phyloP scores from a whole-genome alignment of 2,797 vertebrate genomes.

The Syncerus caffer region DNA sequence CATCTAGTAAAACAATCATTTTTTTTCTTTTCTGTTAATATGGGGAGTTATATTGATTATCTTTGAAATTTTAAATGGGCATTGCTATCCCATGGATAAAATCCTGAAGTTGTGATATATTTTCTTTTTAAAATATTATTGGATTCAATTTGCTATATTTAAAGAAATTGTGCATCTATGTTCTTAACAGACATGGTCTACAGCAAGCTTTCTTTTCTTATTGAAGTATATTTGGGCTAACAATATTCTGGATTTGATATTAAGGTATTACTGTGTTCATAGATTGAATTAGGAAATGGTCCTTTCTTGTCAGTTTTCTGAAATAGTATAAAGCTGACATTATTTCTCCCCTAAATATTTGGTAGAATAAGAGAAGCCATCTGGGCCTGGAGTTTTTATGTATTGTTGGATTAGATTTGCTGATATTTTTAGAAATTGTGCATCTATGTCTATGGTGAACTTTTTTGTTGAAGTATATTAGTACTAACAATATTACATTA shows the following conservation, averaged over 20 bases:
- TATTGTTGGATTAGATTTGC: background rate
- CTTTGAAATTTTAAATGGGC: background rate
- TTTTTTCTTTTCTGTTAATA: background rate
- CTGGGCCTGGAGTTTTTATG: background rate
- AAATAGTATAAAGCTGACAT: background rate
- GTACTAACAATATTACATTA: background rate
- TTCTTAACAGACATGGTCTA: background rate
- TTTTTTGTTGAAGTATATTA: background rate
- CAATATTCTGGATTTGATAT: too few relatives aligned
- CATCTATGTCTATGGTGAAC: background rate
- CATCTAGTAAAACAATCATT: background rate
- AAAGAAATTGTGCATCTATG: background rate
- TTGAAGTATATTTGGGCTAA: background rate
- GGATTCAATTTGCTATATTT: background rate
- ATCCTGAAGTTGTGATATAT: background rate
- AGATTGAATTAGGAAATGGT: too few relatives aligned
- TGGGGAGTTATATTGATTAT: background rate
- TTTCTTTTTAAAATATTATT: background rate
- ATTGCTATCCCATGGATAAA: background rate
- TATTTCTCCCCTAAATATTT: background rate
- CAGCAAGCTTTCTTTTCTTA: background rate
- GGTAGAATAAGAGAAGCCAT: background rate
- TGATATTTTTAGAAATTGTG: background rate
- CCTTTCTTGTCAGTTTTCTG: too few relatives aligned
- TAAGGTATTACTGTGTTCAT: too few relatives aligned